Evolutionary conservation across 2,797 vertebrate species (phyloP).

Genomic region (Psittacula echo): DNA sequence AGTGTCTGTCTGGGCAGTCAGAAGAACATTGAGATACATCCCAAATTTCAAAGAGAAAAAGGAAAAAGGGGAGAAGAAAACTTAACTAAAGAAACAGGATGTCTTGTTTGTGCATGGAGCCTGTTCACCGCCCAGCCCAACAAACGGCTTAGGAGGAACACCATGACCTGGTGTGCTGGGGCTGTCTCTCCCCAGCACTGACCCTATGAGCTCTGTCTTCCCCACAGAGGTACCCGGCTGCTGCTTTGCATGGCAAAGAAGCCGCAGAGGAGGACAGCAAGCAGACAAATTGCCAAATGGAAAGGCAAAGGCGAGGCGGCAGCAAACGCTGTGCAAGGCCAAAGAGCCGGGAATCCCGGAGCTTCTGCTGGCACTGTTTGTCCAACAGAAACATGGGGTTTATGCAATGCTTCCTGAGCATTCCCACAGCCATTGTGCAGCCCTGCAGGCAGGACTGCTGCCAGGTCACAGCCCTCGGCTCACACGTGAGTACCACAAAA

Average conservation of each 20-base stretch:
- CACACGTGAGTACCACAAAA: background rate
- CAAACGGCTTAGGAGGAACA: background rate
- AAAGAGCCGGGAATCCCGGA: background rate
- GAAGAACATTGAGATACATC: background rate
- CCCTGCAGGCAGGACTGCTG: background rate
- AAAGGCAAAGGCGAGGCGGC: slow-evolving; percentile 78
- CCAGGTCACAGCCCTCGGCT: background rate
- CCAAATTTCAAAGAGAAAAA: background rate
- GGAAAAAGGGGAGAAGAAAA: background rate
- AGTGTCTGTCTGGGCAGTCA: background rate
- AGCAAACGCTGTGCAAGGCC: background rate
- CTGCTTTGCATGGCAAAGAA: slow-evolving; percentile 83
- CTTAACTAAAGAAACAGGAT: background rate
- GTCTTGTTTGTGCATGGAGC: background rate
- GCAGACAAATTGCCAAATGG: slow-evolving; percentile 86
- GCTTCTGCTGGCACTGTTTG: background rate
- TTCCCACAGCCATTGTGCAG: background rate
- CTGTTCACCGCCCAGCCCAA: background rate
- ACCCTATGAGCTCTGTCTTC: slow-evolving; percentile 70
- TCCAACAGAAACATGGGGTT: background rate
- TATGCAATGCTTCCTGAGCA: background rate
- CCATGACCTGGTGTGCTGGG: background rate
- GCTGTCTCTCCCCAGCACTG: background rate
- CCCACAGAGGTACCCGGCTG: slow-evolving; percentile 76
- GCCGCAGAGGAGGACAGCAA: slow-evolving; percentile 85